phyloP scores from a whole-genome alignment of 2,113 vertebrate genomes.

The Amblyornis subalaris region DNA sequence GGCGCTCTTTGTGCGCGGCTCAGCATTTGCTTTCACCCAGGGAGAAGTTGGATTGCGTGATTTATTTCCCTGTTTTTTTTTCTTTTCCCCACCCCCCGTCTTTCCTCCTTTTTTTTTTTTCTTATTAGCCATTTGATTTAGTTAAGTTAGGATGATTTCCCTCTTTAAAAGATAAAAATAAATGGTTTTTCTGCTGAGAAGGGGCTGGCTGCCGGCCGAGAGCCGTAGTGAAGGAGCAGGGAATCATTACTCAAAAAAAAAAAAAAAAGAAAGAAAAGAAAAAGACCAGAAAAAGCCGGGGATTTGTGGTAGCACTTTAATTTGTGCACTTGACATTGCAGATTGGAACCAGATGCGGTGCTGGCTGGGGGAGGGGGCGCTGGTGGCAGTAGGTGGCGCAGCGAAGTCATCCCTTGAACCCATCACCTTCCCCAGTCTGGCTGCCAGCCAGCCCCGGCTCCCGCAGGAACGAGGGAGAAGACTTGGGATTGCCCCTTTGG shows the following conservation, averaged over 20 bases:
- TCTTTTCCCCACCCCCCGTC: rapidly evolving
- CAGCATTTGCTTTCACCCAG: slow-evolving; percentile 48
- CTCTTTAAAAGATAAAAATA: background rate
- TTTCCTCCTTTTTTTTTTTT: background rate
- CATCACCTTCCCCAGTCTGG: slow-evolving; percentile 44
- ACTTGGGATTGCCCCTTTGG: background rate
- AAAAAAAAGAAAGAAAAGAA: background rate
- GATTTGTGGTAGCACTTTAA: slow-evolving; percentile 62
- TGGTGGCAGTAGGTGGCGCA: slow-evolving; percentile 64
- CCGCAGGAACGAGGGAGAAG: background rate
- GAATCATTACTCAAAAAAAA: background rate
- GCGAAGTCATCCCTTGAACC: slow-evolving; percentile 42
- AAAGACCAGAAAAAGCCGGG: background rate
- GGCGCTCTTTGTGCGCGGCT: slow-evolving; percentile 46
- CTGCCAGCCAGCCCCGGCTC: slow-evolving; percentile 17
- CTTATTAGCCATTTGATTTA: background rate
- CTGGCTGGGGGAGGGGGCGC: background rate
- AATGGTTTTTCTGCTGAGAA: background rate
- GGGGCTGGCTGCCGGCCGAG: background rate
- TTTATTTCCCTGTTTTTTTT: background rate
- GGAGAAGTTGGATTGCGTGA: slow-evolving; percentile 28
- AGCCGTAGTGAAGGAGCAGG: background rate
- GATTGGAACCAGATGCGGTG: slow-evolving; percentile 70
- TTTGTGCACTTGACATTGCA: slow-evolving; percentile 70
- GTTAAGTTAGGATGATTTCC: background rate